phyloP scores from a whole-genome alignment of 64 coral and sea anemone genomes.

The Platygyra sinensis region DNA sequence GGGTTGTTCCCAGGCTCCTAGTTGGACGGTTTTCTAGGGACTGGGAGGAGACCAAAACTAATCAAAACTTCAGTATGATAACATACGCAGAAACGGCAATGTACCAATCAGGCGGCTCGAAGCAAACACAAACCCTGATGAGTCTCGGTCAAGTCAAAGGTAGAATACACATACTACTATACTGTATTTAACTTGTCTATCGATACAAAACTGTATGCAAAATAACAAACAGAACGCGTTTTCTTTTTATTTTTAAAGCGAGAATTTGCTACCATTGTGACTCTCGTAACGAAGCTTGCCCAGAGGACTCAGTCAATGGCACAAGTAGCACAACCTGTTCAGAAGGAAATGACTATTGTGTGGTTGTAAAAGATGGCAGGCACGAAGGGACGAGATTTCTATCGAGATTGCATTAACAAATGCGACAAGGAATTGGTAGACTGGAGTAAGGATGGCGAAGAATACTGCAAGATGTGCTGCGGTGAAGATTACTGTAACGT shows the following conservation, averaged over 20 bases:
- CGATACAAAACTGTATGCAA: not conserved
- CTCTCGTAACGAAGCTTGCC: constrained; percentile 17
- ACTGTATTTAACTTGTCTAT: no score
- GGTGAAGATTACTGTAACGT: constrained; percentile 14
- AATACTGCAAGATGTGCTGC: constrained; percentile 35
- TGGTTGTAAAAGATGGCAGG: constrained; percentile 29
- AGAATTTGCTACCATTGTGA: constrained; percentile 30
- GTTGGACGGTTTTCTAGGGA: no score
- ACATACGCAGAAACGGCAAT: no score
- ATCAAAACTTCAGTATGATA: no score
- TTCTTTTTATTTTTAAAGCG: not conserved
- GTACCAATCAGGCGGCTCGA: no score
- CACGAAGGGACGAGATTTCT: constrained; percentile 8
- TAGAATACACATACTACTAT: no score
- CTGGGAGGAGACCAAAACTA: no score
- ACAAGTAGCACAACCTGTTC: not conserved
- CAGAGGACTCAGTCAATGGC: constrained; percentile 28
- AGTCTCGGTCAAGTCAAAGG: no score
- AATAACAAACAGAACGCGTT: not conserved
- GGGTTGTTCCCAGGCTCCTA: no score
- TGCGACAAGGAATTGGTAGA: constrained; percentile 19
- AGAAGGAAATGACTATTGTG: constrained; percentile 24
- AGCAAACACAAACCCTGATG: no score
- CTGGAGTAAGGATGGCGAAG: constrained; percentile 26
- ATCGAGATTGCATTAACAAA: constrained; percentile 27